phyloP scores from a whole-genome alignment of 2,797 vertebrate genomes.

The Pteropus rufus region DNA sequence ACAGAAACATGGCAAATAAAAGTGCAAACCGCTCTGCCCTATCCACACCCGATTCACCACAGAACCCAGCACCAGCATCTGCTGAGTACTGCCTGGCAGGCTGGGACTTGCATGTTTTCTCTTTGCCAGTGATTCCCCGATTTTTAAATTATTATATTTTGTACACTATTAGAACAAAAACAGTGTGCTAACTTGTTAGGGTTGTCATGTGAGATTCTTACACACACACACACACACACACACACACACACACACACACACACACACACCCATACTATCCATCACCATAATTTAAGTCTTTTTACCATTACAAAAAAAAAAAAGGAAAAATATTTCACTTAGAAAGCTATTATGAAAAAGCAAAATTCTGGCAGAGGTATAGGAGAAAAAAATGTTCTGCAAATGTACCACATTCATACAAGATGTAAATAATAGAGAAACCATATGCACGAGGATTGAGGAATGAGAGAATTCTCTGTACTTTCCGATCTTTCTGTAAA shows the following conservation, averaged over 20 bases:
- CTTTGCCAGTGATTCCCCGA: not conserved
- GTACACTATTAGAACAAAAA: not conserved
- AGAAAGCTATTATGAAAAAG: not conserved
- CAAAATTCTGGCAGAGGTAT: not conserved
- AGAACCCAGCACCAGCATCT: fast-evolving
- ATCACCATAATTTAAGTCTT: not conserved
- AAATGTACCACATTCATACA: not conserved
- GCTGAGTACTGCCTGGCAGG: not conserved
- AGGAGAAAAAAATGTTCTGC: not conserved
- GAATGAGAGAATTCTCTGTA: not conserved
- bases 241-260: not conserved
- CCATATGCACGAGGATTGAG: fast-evolving
- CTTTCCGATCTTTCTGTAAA: not conserved
- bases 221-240: fast-evolving
- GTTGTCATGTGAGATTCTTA: not conserved
- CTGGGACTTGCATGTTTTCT: not conserved
- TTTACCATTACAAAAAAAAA: not conserved
- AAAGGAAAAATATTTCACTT: not conserved
- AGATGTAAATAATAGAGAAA: not conserved
- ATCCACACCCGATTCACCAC: fast-evolving
- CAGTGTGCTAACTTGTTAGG: not conserved
- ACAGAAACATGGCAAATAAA: too few relatives aligned
- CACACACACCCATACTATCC: too few relatives aligned
- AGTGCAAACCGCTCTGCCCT: not conserved
- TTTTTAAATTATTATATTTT: not conserved